Conservation (phyloP, 2,888 invertebrate genomes). For the Amblyteles armatorius region DNA sequence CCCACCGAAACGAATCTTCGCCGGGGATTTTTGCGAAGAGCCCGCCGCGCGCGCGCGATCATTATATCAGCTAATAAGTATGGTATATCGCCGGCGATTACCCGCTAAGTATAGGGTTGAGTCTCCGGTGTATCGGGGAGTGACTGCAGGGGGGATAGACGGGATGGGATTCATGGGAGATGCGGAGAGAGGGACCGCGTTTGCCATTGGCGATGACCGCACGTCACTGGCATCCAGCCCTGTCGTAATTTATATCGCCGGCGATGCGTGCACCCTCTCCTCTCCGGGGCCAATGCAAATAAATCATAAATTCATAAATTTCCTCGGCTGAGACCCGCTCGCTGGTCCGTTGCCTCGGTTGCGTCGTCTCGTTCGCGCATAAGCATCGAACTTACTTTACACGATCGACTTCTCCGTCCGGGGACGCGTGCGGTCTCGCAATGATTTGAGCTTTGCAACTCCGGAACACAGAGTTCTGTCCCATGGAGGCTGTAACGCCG, state of each 20-base stretch:
- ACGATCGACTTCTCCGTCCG: neutral
- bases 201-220: conserved; percentile 80
- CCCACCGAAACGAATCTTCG: conserved; percentile 42
- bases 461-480: neutral
- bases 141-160: conserved; percentile 14
- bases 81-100: conserved; percentile 82
- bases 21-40: conserved; percentile 59
- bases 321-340: conserved; percentile 22
- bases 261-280: conserved; percentile 55
- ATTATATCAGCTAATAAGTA: conserved; percentile 82
- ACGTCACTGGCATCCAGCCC: conserved; percentile 79
- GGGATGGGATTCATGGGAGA: conserved; percentile 37
- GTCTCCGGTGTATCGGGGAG: conserved; percentile 51
- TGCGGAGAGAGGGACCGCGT: conserved; percentile 66
- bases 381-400: neutral
- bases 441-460: neutral
- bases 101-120: conserved; percentile 82
- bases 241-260: conserved; percentile 80
- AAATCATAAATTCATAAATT: conserved; percentile 81
- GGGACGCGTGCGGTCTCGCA: neutral
- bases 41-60: conserved; percentile 73
- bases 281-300: conserved; percentile 73
- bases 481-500: neutral
- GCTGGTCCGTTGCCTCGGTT: conserved; percentile 8
- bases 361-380: neutral